phyloP scores from a whole-genome alignment of 2,797 vertebrate species.

The Tarsius wallacei region DNA sequence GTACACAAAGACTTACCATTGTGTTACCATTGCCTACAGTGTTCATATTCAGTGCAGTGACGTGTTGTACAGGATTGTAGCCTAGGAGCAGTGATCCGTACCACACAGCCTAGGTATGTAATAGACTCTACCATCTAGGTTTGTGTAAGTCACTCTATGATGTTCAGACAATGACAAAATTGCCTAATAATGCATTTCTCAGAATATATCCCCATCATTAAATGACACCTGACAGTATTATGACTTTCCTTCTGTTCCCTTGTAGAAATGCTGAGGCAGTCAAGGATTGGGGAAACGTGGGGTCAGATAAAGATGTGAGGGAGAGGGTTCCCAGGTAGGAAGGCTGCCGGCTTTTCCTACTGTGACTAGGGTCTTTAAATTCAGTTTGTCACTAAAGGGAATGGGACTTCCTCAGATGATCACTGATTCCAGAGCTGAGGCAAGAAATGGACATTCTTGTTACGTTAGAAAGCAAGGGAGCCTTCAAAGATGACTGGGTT shows the following conservation, averaged over 20 bases:
- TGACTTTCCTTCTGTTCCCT: neutral
- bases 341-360: neutral
- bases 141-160: neutral
- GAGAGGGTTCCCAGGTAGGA: neutral
- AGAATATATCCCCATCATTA: neutral
- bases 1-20: neutral
- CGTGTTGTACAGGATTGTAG: neutral
- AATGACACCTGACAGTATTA: neutral
- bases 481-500: neutral
- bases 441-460: conserved; percentile 14
- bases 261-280: neutral
- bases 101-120: neutral
- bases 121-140: neutral
- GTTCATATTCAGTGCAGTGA: neutral
- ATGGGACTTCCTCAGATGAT: neutral
- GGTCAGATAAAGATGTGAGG: neutral
- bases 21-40: neutral
- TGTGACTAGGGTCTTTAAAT: neutral
- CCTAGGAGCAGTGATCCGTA: neutral
- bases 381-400: neutral
- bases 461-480: conserved; percentile 12
- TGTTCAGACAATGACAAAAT: neutral
- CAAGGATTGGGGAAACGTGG: neutral
- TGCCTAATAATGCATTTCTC: neutral
- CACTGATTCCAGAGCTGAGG: neutral